Base-by-base conservation (phyloP, 2,797 vertebrate genomes). In the Melopsittacus undulatus region DNA sequence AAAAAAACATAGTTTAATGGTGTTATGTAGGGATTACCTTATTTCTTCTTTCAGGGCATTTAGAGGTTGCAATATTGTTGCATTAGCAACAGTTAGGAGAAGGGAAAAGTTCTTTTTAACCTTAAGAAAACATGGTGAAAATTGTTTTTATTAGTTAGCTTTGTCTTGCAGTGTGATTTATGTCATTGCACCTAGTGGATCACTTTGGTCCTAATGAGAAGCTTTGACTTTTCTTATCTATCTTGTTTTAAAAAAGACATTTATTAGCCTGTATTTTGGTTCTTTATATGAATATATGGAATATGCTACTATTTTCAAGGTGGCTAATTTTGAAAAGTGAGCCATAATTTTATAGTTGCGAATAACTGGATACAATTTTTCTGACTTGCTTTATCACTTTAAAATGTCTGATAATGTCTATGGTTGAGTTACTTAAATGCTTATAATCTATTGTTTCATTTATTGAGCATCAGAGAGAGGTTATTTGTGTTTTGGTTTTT, bases 1-100 rank as follows among this genome's bases (percentile, higher is more conserved):
- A 9, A 56, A 51, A 22, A 26, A 52, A 18, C 7, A 1, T 10
- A 4, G 6, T 68, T 85, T 52, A 19, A 5, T 34, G 21, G 15
- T 49, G 15, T n/a, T 61, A 1, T 1, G 5, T 8, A 26, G 26
- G 5, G 23, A 26, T 72, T 8, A 5, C 0, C 0, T 29, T 4
- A 5, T 59, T 64, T 32, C 19, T 30, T 67, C n/a, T n/a, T 62
- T 27, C 49, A 48, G 24, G 67, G 9, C 5, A 7, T 52, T 81
- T 78, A 29, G 68, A 51, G 11, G 24, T 42, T 78, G 43, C 4
- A 30, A 1, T 48, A 3, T 12, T 34, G 8, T n/a, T 64, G 20
- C 26, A 3, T 72, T 62, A 42, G 9, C 21, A 27, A 45, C 43
- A 45, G 43, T 20, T 1, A 42, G 57, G 26, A 12, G 17, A 52